phyloP scores from a whole-genome alignment of 2,888 invertebrate genomes.

The Melanostoma mellinum region DNA sequence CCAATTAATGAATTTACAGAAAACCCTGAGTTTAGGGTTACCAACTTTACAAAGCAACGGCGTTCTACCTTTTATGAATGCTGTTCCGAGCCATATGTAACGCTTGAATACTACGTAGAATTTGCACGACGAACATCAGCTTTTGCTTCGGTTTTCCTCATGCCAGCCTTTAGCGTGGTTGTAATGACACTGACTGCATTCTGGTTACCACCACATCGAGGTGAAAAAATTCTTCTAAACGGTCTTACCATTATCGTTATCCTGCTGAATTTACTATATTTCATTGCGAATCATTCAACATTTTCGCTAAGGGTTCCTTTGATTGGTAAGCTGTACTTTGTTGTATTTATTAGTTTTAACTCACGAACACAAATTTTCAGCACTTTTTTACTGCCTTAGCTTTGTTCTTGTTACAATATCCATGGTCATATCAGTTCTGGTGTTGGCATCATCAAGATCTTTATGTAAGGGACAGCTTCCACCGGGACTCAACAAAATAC shows the following conservation, averaged over 20 bases:
- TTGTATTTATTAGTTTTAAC: background rate
- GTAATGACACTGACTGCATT: slow-evolving; percentile 85
- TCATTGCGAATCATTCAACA: slow-evolving; percentile 82
- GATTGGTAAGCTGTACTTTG: slow-evolving; percentile 77
- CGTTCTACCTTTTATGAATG: slow-evolving; percentile 82
- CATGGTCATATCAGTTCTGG: slow-evolving; percentile 82
- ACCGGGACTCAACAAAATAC: slow-evolving; percentile 56
- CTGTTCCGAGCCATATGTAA: slow-evolving; percentile 84
- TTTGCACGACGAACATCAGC: slow-evolving; percentile 83
- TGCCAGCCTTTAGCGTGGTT: slow-evolving; percentile 86
- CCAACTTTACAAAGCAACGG: slow-evolving; percentile 78
- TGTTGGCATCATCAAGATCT: slow-evolving; percentile 77
- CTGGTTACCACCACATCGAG: slow-evolving; percentile 86
- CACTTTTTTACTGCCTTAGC: slow-evolving; percentile 54
- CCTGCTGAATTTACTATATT: slow-evolving; percentile 84
- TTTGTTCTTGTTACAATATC: slow-evolving; percentile 82
- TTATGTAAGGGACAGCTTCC: slow-evolving; percentile 71
- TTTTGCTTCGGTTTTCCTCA: slow-evolving; percentile 84
- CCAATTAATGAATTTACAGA: slow-evolving; percentile 59
- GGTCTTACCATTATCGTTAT: slow-evolving; percentile 85
- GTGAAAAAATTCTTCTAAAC: slow-evolving; percentile 86
- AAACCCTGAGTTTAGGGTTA: slow-evolving; percentile 79
- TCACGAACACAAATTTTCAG: background rate
- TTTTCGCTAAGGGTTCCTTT: slow-evolving; percentile 80
- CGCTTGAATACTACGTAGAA: slow-evolving; percentile 83